These are phyloP conservation scores for Pheosia gnoma DNA, from an alignment of 2,888 invertebrate genomes.

Conservation along the genomic window DNA sequence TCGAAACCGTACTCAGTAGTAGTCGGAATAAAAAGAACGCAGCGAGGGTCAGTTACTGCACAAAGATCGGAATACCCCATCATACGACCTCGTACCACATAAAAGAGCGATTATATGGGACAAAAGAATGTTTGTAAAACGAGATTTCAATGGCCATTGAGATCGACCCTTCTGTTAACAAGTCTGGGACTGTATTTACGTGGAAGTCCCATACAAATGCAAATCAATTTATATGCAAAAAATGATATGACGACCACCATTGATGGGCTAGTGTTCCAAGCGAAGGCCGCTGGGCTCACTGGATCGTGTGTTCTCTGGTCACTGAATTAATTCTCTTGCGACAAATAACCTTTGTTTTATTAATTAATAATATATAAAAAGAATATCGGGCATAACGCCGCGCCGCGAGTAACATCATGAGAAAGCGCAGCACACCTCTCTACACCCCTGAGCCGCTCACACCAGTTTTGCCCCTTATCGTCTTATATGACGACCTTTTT, in stretches of 20 bases:
- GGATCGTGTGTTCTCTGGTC: neutral
- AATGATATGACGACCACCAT: neutral
- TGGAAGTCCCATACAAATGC: neutral
- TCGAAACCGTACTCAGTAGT: too few species aligned
- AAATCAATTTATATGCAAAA: neutral
- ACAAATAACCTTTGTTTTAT: neutral
- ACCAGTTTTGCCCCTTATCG: too few species aligned
- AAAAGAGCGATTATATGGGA: conserved; percentile 8
- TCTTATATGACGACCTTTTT: too few species aligned
- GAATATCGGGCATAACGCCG: too few species aligned
- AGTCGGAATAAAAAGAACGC: neutral
- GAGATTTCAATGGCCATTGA: conserved; percentile 18
- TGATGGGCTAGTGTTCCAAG: too few species aligned
- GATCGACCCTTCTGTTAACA: conserved; percentile 3
- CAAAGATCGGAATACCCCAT: neutral
- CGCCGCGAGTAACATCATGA: too few species aligned
- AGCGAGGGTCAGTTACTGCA: neutral
- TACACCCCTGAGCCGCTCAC: too few species aligned
- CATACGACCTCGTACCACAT: conserved; percentile 5
- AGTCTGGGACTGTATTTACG: neutral
- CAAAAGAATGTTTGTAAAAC: conserved; percentile 1
- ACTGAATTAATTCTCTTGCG: neutral
- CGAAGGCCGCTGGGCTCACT: too few species aligned
- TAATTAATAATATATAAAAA: too few species aligned
- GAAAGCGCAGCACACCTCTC: too few species aligned